Percentiles rank a stretch among this genome's conserved stretches.
Evolutionary conservation across 2,797 vertebrate genomes (phyloP).

Genomic region (Hipposideros larvatus): DNA sequence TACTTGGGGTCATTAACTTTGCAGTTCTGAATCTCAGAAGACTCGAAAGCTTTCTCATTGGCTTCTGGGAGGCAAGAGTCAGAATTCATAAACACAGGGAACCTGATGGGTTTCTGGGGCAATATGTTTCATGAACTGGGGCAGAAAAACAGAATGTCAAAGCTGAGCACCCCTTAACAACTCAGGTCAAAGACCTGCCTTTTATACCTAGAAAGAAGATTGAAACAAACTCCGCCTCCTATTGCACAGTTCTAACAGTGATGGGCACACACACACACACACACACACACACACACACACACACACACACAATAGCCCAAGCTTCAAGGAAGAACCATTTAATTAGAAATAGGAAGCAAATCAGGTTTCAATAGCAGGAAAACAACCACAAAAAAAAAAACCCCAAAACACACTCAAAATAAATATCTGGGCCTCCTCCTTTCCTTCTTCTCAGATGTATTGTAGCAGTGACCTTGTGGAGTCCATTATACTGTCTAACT

Average conservation of each 20-base stretch:
- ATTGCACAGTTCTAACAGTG: not conserved
- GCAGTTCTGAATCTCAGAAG: not conserved
- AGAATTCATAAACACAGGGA: not conserved
- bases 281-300: not conserved
- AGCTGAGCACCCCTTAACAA: not conserved
- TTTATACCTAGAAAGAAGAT: not conserved
- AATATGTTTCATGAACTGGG: not conserved
- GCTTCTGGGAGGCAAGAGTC: not conserved
- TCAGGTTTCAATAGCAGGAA: conserved; percentile 1
- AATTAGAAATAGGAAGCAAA: not conserved
- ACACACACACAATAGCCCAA: not conserved
- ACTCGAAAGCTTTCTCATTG: not conserved
- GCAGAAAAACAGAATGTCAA: not conserved
- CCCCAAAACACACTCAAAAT: conserved; percentile 14
- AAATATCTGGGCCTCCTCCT: not conserved
- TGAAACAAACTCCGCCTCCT: not conserved
- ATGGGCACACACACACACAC: not conserved
- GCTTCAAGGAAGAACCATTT: not conserved
- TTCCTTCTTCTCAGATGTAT: not conserved
- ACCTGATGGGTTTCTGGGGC: not conserved
- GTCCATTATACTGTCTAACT: not conserved
- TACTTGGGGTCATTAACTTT: not conserved
- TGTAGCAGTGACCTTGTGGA: not conserved
- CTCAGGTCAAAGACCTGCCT: not conserved
- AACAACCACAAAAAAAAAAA: not conserved